Evolutionary conservation across 2,888 invertebrate species (phyloP).

Genomic region (Scaptomyza reducta): DNA sequence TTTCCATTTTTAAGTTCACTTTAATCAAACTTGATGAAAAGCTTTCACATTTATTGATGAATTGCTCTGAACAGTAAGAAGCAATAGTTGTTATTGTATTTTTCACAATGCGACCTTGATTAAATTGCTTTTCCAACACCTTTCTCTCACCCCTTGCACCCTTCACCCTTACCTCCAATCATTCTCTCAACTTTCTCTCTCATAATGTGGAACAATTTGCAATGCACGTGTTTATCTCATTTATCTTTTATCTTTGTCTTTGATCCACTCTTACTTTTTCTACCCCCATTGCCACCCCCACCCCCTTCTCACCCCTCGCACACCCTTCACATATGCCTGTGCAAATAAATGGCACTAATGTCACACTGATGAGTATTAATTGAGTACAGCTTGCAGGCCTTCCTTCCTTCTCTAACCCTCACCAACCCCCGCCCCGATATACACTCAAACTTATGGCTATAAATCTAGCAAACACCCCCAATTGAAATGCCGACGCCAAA

Average conservation of each 20-base stretch:
- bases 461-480: slow-evolving; percentile 65
- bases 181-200: not conserved
- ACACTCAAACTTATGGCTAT: slow-evolving; percentile 52
- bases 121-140: slow-evolving; percentile 12
- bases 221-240: slow-evolving; percentile 68
- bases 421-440: slow-evolving; percentile 6
- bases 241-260: slow-evolving; percentile 53
- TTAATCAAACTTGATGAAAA: not conserved
- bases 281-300: too few species aligned
- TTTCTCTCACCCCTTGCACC: not conserved
- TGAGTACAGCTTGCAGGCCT: slow-evolving; percentile 67
- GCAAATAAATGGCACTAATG: slow-evolving; percentile 76
- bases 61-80: not conserved
- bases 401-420: slow-evolving; percentile 4
- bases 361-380: slow-evolving; percentile 80
- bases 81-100: not conserved
- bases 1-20: slow-evolving; percentile 54
- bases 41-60: slow-evolving; percentile 46
- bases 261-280: slow-evolving; percentile 32
- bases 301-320: not conserved
- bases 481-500: slow-evolving; percentile 41
- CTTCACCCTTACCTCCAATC: not conserved
- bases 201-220: slow-evolving; percentile 25
- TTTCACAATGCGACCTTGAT: slow-evolving; percentile 45
- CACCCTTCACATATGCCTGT: slow-evolving; percentile 6